Conservation (phyloP, 1,140 invertebrate genomes). For the Phocides pigmalion region DNA sequence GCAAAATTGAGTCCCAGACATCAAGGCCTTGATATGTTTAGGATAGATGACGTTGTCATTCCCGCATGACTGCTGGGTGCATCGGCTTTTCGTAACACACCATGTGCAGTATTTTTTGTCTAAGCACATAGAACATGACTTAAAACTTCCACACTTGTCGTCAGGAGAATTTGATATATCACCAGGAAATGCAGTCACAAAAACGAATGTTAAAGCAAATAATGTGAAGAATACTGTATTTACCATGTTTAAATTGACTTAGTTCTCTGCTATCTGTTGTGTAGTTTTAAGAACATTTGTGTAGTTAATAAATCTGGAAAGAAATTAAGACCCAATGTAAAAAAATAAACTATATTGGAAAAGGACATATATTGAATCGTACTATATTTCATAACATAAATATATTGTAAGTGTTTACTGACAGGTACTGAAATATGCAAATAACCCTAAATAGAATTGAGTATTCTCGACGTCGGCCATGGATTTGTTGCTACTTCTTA, state of each 20-base stretch:
- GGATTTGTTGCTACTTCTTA: too few species aligned
- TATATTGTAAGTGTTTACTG: too few species aligned
- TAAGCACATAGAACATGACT: slow-evolving; percentile 56
- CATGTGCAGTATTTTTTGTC: slow-evolving; percentile 52
- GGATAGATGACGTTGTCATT: slow-evolving; percentile 69
- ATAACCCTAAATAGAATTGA: too few species aligned
- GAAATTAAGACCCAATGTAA: too few species aligned
- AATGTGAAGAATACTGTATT: slow-evolving; percentile 6
- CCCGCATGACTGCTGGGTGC: slow-evolving; percentile 63
- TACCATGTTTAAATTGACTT: background rate
- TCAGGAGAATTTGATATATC: slow-evolving; percentile 32
- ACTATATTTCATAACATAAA: too few species aligned
- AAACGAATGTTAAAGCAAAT: background rate
- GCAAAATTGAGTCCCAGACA: slow-evolving; percentile 62
- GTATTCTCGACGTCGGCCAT: too few species aligned
- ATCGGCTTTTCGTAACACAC: slow-evolving; percentile 67
- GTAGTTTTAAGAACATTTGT: slow-evolving; percentile 7
- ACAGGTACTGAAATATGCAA: too few species aligned
- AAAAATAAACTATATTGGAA: too few species aligned
- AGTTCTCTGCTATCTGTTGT: background rate
- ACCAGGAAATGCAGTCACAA: slow-evolving; percentile 9
- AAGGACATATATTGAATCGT: too few species aligned
- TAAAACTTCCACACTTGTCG: slow-evolving; percentile 46
- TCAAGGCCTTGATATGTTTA: slow-evolving; percentile 47
- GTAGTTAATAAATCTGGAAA: background rate